Evolutionary conservation across 2,888 invertebrate species (phyloP).

Genomic region (Hirtodrosophila histrioides): DNA sequence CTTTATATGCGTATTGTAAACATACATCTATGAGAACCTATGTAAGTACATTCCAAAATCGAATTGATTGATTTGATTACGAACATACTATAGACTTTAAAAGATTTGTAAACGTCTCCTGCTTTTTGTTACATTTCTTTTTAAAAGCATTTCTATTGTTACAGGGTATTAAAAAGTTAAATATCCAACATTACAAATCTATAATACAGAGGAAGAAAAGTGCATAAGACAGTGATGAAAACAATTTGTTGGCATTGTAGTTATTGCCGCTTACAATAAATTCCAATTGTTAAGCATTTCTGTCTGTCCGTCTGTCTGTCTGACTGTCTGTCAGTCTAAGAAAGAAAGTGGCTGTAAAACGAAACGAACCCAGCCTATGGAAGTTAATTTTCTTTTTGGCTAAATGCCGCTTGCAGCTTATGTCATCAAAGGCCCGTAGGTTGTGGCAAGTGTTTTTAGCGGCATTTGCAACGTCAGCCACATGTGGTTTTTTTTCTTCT

Average conservation of each 20-base stretch:
- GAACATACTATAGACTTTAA: too few species aligned
- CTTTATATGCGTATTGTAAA: too few species aligned
- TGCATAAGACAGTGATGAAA: slow-evolving; percentile 7
- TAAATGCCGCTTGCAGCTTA: slow-evolving; percentile 27
- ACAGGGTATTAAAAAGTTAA: too few species aligned
- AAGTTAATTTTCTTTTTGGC: slow-evolving; percentile 38
- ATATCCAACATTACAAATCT: slow-evolving; percentile 4
- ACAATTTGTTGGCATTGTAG: slow-evolving; percentile 25
- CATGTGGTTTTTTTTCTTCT: slow-evolving; percentile 29
- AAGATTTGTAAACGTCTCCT: too few species aligned
- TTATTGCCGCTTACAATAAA: slow-evolving; percentile 19
- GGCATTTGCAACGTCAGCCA: slow-evolving; percentile 32
- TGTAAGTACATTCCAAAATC: too few species aligned
- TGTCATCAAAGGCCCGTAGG: slow-evolving; percentile 28
- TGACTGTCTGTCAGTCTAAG: slow-evolving; percentile 12
- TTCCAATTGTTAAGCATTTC: slow-evolving; percentile 19
- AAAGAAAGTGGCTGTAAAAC: slow-evolving; percentile 37
- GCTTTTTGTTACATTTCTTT: too few species aligned
- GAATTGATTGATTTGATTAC: too few species aligned
- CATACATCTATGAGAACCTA: too few species aligned
- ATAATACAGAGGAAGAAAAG: not conserved
- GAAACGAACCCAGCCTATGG: slow-evolving; percentile 22
- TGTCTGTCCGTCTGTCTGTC: slow-evolving; percentile 1
- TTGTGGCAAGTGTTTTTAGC: slow-evolving; percentile 27
- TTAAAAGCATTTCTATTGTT: too few species aligned